Base-by-base conservation (phyloP, 1,140 invertebrate genomes). In the Mizuhopecten yessoensis region DNA sequence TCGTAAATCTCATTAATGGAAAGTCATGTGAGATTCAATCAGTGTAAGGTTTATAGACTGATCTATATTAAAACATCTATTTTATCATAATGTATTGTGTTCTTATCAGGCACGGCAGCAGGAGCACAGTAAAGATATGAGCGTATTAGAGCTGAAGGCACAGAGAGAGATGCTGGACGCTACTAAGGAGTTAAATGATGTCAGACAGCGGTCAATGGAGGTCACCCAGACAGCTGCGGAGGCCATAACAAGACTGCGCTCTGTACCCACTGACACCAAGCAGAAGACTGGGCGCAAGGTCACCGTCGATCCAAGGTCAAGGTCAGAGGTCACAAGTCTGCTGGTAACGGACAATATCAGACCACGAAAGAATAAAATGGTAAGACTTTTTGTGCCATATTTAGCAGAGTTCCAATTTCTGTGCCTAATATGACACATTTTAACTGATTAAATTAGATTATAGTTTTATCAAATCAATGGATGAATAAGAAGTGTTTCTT, bases 41-140 rank as follows among this genome's bases (percentile, higher is more conserved):
- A n/a, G n/a, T n/a, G n/a, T n/a, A n/a, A n/a, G n/a, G n/a, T n/a
- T n/a, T n/a, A n/a, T n/a, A n/a, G n/a, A n/a, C n/a, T n/a, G n/a
- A n/a, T n/a, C n/a, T n/a, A n/a, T n/a, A n/a, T n/a, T n/a, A n/a
- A n/a, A n/a, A n/a, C n/a, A n/a, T n/a, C n/a, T n/a, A n/a, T 39
- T 39, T 39, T 7, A 39, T 39, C 36, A 39, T 13, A n/a, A 39
- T 39, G 36, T 7, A 7, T 39, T 13, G 36, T 39, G 36, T 39
- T 5, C 5, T 1, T 13, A 13, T 45, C 42, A 96, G 96, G 94
- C 94, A 15, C 92, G 94, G 49, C 96, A 96, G 89, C 95, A 95
- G 89, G 91, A 90, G n/a, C 95, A 96, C 92, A 94, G 94, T 34
- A 91, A 90, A 86, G 94, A 96, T 13, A 93, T 96, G 93, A 93